Conservation (phyloP, 1,140 invertebrate genomes). For the Drosophila orena region DNA sequence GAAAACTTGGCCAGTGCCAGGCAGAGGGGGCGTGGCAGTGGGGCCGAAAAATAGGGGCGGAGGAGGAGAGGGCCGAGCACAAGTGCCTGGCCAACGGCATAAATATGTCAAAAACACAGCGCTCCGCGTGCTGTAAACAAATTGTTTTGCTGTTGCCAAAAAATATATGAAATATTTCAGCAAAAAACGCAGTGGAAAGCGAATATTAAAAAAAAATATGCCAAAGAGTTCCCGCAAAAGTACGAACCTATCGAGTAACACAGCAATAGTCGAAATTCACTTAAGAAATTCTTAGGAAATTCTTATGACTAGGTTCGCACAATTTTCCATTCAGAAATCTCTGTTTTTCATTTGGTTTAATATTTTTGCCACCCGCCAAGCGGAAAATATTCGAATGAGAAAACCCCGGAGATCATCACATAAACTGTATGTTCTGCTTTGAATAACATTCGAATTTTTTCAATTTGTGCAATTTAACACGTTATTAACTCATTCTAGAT, state of each 20-base stretch:
- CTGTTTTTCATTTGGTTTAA: constrained; percentile 46
- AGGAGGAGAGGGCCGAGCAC: constrained; percentile 13
- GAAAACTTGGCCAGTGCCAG: constrained; percentile 22
- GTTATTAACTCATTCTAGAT: constrained; percentile 7
- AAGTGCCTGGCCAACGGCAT: constrained; percentile 73
- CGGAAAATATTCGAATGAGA: neutral
- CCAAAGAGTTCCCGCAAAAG: constrained; percentile 5
- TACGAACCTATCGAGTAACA: constrained; percentile 28
- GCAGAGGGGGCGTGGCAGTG: constrained; percentile 1
- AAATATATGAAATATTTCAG: constrained; percentile 33
- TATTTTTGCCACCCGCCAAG: constrained; percentile 40
- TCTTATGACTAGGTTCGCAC: constrained; percentile 42
- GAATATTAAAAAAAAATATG: constrained; percentile 39
- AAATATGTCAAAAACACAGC: constrained; percentile 81
- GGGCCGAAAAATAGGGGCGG: neutral
- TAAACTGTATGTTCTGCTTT: constrained; percentile 36
- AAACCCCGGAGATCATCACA: constrained; percentile 17
- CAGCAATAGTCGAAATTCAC: constrained; percentile 24
- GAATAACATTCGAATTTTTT: constrained; percentile 8
- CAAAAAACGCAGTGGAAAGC: constrained; percentile 52
- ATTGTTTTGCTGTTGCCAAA: constrained; percentile 75
- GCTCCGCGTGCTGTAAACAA: constrained; percentile 73
- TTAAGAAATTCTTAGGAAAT: constrained; percentile 34
- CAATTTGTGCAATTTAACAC: constrained; percentile 15
- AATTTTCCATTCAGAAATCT: constrained; percentile 46